Conservation (phyloP, 2,888 invertebrate species). For the Anthrax anthrax region DNA sequence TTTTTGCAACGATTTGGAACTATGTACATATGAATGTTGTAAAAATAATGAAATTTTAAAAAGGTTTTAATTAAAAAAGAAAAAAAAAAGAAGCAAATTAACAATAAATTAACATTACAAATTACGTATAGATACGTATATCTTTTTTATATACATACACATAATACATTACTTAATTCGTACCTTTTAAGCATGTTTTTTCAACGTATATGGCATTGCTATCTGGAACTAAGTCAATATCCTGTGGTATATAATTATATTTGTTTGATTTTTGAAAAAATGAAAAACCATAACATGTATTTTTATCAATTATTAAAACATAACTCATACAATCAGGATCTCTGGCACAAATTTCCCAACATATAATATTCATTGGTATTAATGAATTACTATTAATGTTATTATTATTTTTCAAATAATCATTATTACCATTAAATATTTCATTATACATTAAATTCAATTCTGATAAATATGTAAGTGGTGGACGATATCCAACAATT, state of each 20-base stretch:
- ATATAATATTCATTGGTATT: constrained; percentile 19
- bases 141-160: not conserved
- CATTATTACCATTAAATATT: not conserved
- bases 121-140: not conserved
- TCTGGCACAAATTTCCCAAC: constrained; percentile 26
- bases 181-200: constrained; percentile 30
- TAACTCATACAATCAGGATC: constrained; percentile 31
- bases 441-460: constrained; percentile 23
- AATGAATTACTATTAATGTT: constrained; percentile 9
- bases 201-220: constrained; percentile 31
- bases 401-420: not conserved
- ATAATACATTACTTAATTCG: not conserved
- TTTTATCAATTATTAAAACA: constrained; percentile 25
- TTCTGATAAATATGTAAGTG: constrained; percentile 21
- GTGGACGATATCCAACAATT: constrained; percentile 31
- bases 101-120: too few species aligned
- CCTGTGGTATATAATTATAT: constrained; percentile 20
- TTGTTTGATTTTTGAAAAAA: constrained; percentile 21
- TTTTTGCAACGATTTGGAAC: constrained; percentile 41
- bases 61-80: not conserved
- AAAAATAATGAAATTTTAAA: constrained; percentile 9
- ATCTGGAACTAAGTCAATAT: constrained; percentile 26
- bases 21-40: too few species aligned
- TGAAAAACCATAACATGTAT: constrained; percentile 30
- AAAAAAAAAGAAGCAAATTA: not conserved